phyloP scores from a whole-genome alignment of 1,140 invertebrate genomes.

The Drosophila varians region DNA sequence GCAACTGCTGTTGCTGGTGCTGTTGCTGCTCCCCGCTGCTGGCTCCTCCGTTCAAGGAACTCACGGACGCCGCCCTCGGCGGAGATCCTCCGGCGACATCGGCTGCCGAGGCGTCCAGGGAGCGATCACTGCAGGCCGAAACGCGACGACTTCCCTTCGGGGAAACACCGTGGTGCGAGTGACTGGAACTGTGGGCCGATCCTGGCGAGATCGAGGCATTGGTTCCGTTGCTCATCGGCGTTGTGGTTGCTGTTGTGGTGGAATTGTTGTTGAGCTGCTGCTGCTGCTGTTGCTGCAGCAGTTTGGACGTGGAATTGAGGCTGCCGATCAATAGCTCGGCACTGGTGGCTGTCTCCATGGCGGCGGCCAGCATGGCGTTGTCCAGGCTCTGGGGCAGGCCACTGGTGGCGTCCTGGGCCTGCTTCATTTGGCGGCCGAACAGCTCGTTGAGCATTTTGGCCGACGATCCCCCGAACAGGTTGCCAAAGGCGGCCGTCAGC shows the following conservation, averaged over 20 bases:
- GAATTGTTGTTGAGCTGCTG: conserved; percentile 53
- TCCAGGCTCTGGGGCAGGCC: conserved; percentile 83
- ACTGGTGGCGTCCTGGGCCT: conserved; percentile 87
- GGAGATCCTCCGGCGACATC: conserved; percentile 58
- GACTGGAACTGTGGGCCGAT: conserved; percentile 55
- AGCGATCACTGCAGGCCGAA: conserved; percentile 78
- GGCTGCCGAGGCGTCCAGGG: conserved; percentile 57
- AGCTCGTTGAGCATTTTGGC: conserved; percentile 94
- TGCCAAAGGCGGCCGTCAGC: conserved; percentile 86
- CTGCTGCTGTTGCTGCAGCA: conserved; percentile 56
- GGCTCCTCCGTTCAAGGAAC: conserved; percentile 67
- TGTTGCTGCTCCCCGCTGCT: conserved; percentile 62
- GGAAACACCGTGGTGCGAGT: conserved; percentile 33
- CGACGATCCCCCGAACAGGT: conserved; percentile 89
- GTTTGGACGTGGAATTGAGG: conserved; percentile 59
- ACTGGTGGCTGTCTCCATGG: conserved; percentile 83
- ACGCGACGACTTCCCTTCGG: conserved; percentile 59
- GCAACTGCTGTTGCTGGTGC: conserved; percentile 68
- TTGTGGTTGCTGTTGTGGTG: conserved; percentile 49
- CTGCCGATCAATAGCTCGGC: conserved; percentile 72
- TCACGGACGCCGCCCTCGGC: conserved; percentile 68
- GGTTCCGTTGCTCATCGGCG: conserved; percentile 64
- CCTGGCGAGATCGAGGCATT: conserved; percentile 62
- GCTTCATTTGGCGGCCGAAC: conserved; percentile 90
- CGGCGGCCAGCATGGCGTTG: conserved; percentile 79